phyloP scores from a whole-genome alignment of 2,113 vertebrate species.

The Siphamia tubifer region DNA sequence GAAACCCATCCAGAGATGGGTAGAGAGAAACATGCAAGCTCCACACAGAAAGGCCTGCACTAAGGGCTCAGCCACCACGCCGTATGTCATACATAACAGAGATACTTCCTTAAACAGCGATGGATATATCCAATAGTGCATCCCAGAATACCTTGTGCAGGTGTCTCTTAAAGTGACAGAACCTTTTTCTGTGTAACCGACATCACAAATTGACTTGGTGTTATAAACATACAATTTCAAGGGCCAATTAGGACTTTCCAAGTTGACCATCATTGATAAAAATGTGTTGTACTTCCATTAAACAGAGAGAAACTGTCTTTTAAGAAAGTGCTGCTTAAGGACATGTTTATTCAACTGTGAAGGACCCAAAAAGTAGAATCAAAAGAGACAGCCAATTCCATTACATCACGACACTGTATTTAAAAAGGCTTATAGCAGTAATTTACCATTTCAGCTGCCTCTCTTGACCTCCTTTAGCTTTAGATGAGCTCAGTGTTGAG shows the following conservation, averaged over 20 bases:
- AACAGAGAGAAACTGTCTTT: conserved; percentile 3
- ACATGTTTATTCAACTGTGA: conserved; percentile 41
- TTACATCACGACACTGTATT: conserved; percentile 61
- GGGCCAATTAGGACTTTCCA: conserved; percentile 7
- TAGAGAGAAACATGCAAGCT: too few relatives aligned
- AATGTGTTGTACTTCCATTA: background rate
- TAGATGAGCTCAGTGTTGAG: conserved; percentile 57
- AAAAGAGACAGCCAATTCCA: conserved; percentile 55
- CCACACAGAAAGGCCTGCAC: too few relatives aligned
- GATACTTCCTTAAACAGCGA: too few relatives aligned
- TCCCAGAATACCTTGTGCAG: too few relatives aligned
- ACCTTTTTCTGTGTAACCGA: too few relatives aligned
- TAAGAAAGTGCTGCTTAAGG: conserved; percentile 10
- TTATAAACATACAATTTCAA: conserved; percentile 30
- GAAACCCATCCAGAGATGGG: too few relatives aligned
- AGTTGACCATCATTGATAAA: background rate
- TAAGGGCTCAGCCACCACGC: too few relatives aligned
- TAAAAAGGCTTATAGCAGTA: conserved; percentile 47
- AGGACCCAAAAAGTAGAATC: conserved; percentile 35
- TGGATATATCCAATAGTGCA: too few relatives aligned
- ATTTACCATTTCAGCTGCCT: conserved; percentile 52
- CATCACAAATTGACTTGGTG: too few relatives aligned
- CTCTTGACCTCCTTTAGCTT: conserved; percentile 60
- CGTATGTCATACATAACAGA: too few relatives aligned
- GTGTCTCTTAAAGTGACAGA: too few relatives aligned